phyloP scores from a whole-genome alignment of 2,888 invertebrate genomes.

The Morpho helenor region DNA sequence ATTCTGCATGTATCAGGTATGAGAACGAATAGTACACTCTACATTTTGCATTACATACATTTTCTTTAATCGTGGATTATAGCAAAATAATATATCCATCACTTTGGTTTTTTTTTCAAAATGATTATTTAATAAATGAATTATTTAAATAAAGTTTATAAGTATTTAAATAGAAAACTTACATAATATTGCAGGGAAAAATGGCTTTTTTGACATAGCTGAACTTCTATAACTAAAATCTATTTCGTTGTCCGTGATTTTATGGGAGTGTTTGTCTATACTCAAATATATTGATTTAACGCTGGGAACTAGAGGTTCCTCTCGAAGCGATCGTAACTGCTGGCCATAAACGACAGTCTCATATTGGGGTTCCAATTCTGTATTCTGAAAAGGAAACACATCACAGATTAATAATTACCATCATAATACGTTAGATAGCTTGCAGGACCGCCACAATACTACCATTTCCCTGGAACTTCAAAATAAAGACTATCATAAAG shows the following conservation, averaged over 20 bases:
- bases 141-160: neutral
- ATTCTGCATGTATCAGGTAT: no score
- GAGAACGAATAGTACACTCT: no score
- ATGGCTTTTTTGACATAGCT: constrained; percentile 63
- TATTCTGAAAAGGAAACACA: constrained; percentile 36
- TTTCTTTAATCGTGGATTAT: no score
- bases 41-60: no score
- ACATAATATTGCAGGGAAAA: constrained; percentile 73
- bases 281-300: constrained; percentile 60
- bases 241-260: constrained; percentile 62
- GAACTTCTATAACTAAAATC: constrained; percentile 76
- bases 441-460: no score
- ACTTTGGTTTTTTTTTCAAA: no score
- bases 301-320: constrained; percentile 33
- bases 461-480: no score
- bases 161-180: constrained; percentile 31
- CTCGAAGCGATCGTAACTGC: constrained; percentile 50
- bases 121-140: no score
- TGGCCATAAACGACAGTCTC: constrained; percentile 40
- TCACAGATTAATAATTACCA: no score
- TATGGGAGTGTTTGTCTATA: constrained; percentile 59
- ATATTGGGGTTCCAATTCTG: constrained; percentile 4
- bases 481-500: no score
- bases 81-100: no score
- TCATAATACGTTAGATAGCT: no score